A percentile compares a stretch with the other conserved stretches of the same genome.
Evolutionary conservation across 2,113 vertebrate species (phyloP).

Genomic region (Xiphorhynchus elegans): DNA sequence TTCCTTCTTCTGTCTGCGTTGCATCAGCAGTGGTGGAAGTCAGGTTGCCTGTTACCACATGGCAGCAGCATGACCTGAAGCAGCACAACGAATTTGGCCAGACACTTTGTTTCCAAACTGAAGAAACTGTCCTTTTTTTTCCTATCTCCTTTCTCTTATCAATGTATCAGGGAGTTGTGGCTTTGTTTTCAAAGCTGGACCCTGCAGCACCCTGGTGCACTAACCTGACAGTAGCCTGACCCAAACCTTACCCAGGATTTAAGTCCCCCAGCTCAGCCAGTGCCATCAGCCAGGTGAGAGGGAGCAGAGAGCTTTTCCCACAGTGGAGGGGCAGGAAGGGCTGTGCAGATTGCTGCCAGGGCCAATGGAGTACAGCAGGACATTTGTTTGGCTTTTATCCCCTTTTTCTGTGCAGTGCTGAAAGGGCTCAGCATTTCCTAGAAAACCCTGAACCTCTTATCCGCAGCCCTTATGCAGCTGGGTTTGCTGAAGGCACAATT

Average conservation of each 20-base stretch:
- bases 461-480: neutral
- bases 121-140: neutral
- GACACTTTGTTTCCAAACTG: neutral
- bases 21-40: neutral
- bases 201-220: neutral
- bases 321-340: neutral
- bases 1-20: neutral
- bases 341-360: neutral
- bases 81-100: neutral
- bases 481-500: neutral
- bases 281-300: neutral
- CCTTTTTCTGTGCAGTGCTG: neutral
- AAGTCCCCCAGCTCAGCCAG: neutral
- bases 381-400: neutral
- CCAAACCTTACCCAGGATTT: neutral
- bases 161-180: neutral
- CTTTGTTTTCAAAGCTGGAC: neutral
- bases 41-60: neutral
- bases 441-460: neutral
- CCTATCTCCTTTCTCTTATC: neutral
- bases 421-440: neutral
- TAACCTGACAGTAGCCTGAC: neutral
- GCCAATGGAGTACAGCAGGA: neutral
- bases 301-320: neutral
- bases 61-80: neutral